Evolutionary conservation across 1,140 invertebrate species (phyloP), one percentile per base, ranked within the genome.

Genomic region (Pseudomyrmex sp.): DNA sequence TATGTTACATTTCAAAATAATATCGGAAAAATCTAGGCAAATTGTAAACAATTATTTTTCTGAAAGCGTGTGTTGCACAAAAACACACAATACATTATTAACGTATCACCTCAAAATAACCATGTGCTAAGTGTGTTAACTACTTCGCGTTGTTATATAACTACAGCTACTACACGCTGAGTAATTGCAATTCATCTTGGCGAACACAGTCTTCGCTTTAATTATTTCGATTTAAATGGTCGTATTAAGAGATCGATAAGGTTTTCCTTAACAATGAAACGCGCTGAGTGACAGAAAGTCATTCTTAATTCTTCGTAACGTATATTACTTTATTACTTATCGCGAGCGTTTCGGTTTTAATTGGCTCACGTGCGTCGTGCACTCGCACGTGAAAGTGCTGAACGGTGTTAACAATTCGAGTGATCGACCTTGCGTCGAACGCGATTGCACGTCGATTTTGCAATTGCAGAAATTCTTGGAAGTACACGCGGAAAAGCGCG

Each of bases 401-500:
- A 59, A 56, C 15, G 23, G 18, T 48, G 54, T 48, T 59, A 44
- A 59, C 20, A 59, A 69, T 59, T 46, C 23, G 26, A 72, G 15
- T 63, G 48, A 74, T 74, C 69, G 58, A 74, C 23, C 69, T 75
- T 82, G 59, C 10, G 48, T 54, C 10, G 26, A 54, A 75, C 54
- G 13, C 35, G 35, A 35, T 35, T 44, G 23, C 35, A 20, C 9
- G 20, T 44, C n/a, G 26, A 58, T 35, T 63, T 74, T 73, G 46
- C 69, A 73, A 46, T 62, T 15, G 44, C 15, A 50, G 7, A 7
- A 3, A 82, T 26, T 75, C 18, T 1, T n/a, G 59, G 23, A 63
- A 44, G 50, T 44, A n/a, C 13, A 0, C 50, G 58, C 1, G 18
- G 44, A 62, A 35, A 74, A 74, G 20, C 18, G 66, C 18, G 48